These are phyloP conservation scores for Panthera leo DNA, from an alignment of 2,113 vertebrate genomes.

Conservation along the genomic window DNA sequence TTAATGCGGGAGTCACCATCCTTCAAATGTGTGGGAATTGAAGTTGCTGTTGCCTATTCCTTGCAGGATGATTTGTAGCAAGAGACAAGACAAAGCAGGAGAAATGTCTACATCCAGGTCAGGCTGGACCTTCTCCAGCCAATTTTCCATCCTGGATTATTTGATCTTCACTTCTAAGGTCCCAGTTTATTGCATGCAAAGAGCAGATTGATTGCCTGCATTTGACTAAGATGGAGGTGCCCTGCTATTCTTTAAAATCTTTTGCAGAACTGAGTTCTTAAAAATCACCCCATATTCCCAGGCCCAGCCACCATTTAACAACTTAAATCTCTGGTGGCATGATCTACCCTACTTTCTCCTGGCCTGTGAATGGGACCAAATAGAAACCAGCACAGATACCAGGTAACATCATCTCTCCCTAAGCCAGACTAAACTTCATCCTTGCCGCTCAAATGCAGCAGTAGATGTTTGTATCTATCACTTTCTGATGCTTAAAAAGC, in stretches of 20 bases:
- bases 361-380: not conserved
- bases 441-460: not conserved
- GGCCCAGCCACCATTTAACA: not conserved
- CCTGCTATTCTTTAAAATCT: slow-evolving; percentile 25
- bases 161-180: slow-evolving; percentile 34
- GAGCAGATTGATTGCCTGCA: slow-evolving; percentile 30
- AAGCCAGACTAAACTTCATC: not conserved
- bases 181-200: slow-evolving; percentile 18
- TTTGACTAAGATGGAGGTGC: slow-evolving; percentile 51
- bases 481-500: not conserved
- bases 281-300: not conserved
- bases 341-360: not conserved
- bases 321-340: not conserved
- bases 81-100: slow-evolving; percentile 63
- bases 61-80: slow-evolving; percentile 67
- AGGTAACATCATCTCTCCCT: not conserved
- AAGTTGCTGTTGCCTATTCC: slow-evolving; percentile 50
- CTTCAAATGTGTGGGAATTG: slow-evolving; percentile 55
- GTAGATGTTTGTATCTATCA: not conserved
- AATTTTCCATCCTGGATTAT: slow-evolving; percentile 40
- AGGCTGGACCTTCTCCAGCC: slow-evolving; percentile 45
- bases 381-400: not conserved
- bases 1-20: slow-evolving; percentile 68
- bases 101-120: slow-evolving; percentile 54
- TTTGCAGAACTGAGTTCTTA: slow-evolving; percentile 36